Base-by-base conservation (phyloP, 2,113 vertebrate genomes). In the Neolamprologus caudopunctatus region DNA sequence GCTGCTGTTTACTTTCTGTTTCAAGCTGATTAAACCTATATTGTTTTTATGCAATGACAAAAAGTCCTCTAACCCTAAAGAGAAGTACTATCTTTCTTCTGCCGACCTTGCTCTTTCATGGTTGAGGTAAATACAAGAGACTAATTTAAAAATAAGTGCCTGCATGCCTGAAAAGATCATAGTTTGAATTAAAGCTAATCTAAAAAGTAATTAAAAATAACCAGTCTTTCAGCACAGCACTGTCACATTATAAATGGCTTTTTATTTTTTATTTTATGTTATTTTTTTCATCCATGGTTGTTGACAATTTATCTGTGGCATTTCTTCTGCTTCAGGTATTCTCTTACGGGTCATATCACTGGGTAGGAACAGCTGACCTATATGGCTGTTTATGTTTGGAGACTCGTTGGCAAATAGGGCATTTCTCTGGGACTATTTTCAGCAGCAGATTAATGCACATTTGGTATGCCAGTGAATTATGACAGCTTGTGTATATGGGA, bases 401-500 rank as follows among this genome's bases (percentile, higher is more conserved):
- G 7, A 75, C 37, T 81, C 50, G 47, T 85, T 82, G 55, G 33
- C 85, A 86, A 86, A 93, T 73, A 66, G 66, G 53, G 10, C 31
- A 85, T 80, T 82, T 87, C 40, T 58, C 55, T 47, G 12, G 26
- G 26, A 51, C 73, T 88, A 85, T 88, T 90, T 90, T 83, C 78
- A 82, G 28, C 45, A 8, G 19, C 31, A 83, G 68, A 85, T 91
- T 58, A 88, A 78, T 85, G 37, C 85, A 87, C 40, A 81, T 89
- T 89, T 81, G 80, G 51, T 78, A 82, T 53, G 75, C 51, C 63
- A 42, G 50, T 66, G 28, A 75, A 50, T 88, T 85, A 84, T 87
- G 50, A 85, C 85, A 90, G 87, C 87, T 86, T 81, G 63, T 85
- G 87, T 78, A 85, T 79, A 84, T 84, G 75, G 50, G 50, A 75